phyloP scores from a whole-genome alignment of 2,888 invertebrate species.

The Lasioglossum vierecki region DNA sequence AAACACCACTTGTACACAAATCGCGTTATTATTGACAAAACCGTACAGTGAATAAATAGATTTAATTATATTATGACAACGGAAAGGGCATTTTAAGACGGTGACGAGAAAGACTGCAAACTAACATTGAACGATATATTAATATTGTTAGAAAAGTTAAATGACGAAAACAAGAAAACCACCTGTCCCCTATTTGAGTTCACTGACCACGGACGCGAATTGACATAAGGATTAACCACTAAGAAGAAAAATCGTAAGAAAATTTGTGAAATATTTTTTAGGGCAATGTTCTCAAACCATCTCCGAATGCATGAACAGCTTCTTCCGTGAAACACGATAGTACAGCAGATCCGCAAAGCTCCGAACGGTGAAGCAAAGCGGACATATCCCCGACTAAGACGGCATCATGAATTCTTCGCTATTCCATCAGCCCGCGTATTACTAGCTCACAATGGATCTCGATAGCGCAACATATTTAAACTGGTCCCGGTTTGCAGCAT shows the following conservation, averaged over 20 bases:
- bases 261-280: no score
- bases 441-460: conserved; percentile 49
- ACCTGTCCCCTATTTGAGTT: no score
- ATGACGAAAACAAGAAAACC: no score
- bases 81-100: no score
- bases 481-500: conserved; percentile 27
- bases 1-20: neutral
- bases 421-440: conserved; percentile 28
- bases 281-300: no score
- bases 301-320: neutral
- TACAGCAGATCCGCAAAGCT: neutral
- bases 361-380: neutral
- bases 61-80: neutral
- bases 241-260: no score
- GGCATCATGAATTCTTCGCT: conserved; percentile 26
- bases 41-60: neutral
- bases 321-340: neutral
- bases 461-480: conserved; percentile 43
- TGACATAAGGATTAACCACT: no score
- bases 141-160: no score
- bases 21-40: neutral
- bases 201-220: no score
- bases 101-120: no score
- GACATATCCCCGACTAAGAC: neutral
- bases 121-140: no score